These are phyloP conservation scores for Elysia crispata DNA, from an alignment of 2,888 invertebrate species.

Conservation along the genomic window DNA sequence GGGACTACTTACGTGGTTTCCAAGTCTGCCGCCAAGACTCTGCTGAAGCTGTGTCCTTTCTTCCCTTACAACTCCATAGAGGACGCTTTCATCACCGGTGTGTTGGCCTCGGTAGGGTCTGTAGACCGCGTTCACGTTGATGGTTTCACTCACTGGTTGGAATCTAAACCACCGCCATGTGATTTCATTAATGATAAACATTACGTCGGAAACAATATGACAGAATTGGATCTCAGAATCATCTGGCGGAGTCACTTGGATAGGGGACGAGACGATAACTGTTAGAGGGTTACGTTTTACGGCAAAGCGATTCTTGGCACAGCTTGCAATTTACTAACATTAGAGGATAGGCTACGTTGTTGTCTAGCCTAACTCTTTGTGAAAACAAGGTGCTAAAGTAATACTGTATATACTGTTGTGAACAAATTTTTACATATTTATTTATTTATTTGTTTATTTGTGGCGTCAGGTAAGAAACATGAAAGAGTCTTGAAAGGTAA, in stretches of 20 bases:
- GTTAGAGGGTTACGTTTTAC: too few species aligned
- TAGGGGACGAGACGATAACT: too few species aligned
- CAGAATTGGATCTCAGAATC: constrained; percentile 12
- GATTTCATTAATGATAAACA: constrained; percentile 29
- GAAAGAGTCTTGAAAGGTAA: too few species aligned
- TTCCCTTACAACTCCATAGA: constrained; percentile 42
- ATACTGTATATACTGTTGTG: too few species aligned
- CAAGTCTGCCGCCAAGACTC: constrained; percentile 15
- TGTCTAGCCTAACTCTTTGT: too few species aligned
- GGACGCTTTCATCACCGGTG: constrained; percentile 46
- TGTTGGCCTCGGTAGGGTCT: constrained; percentile 34
- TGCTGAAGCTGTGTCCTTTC: constrained; percentile 11
- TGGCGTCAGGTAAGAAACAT: too few species aligned
- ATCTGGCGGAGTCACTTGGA: constrained; percentile 6
- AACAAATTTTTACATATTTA: too few species aligned
- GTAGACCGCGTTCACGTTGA: constrained; percentile 27
- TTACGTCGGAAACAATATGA: constrained; percentile 34
- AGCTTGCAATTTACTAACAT: too few species aligned
- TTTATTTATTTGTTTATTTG: neutral
- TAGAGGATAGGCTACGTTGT: too few species aligned
- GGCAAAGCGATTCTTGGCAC: too few species aligned
- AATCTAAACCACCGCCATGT: constrained; percentile 22
- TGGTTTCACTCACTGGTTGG: constrained; percentile 42
- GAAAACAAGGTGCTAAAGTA: too few species aligned
- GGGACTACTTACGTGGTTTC: constrained; percentile 42